Conservation (phyloP, 2,888 invertebrate species). For the Idaea biselata region DNA sequence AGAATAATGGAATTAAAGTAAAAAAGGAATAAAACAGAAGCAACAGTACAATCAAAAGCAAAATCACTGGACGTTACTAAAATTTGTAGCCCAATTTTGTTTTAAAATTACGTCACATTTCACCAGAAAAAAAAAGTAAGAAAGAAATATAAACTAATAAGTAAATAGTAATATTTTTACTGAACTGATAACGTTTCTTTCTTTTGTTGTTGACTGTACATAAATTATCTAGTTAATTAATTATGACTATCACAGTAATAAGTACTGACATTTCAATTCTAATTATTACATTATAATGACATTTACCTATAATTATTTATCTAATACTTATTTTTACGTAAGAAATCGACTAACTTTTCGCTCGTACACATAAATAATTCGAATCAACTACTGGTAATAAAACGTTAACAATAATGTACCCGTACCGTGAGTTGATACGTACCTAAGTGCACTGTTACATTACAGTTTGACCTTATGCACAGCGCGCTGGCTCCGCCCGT, state of each 20-base stretch:
- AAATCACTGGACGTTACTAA: background rate
- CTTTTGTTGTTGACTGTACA: background rate
- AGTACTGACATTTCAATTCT: slow-evolving; percentile 11
- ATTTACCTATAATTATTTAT: background rate
- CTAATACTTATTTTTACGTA: background rate
- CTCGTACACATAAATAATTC: background rate
- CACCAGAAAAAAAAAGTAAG: background rate
- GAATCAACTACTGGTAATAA: background rate
- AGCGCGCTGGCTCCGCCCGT: no score
- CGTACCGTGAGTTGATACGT: no score
- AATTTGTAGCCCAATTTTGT: background rate
- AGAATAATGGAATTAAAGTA: background rate
- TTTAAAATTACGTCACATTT: background rate
- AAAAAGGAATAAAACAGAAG: background rate
- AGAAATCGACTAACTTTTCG: background rate
- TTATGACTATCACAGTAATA: slow-evolving; percentile 57
- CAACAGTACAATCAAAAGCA: background rate
- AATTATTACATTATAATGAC: slow-evolving; percentile 8
- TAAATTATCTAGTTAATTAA: background rate
- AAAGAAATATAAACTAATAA: background rate
- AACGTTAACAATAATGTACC: background rate
- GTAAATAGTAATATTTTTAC: no score
- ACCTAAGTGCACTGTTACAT: no score
- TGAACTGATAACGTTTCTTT: background rate
- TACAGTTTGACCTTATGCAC: no score